Evolutionary conservation across 2,888 invertebrate species (phyloP).

Genomic region (Quadriops clusia): DNA sequence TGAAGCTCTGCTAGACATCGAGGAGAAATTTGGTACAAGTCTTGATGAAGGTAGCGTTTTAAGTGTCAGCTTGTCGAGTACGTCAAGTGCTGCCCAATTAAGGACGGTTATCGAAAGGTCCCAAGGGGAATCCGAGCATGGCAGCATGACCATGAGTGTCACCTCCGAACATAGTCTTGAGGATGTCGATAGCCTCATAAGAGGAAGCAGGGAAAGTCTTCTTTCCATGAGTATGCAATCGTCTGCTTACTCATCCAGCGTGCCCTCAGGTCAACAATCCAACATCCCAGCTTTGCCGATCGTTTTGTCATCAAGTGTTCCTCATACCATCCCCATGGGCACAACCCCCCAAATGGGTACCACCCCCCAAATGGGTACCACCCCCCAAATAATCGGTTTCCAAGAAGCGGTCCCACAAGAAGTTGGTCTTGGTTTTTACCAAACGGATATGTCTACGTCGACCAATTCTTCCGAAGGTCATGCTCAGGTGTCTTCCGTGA

Average conservation of each 20-base stretch:
- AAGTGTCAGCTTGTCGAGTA: conserved; percentile 46
- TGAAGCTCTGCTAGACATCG: conserved; percentile 35
- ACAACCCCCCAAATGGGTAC: too few relatives aligned
- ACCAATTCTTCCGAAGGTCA: conserved; percentile 26
- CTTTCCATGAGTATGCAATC: conserved; percentile 19
- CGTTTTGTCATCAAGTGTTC: too few relatives aligned
- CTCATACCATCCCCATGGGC: too few relatives aligned
- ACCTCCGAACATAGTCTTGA: conserved; percentile 38
- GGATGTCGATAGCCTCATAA: conserved; percentile 26
- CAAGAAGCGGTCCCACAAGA: too few relatives aligned
- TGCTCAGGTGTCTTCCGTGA: conserved; percentile 37
- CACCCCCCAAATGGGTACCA: too few relatives aligned
- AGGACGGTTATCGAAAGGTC: conserved; percentile 38
- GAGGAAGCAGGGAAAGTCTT: conserved; percentile 28
- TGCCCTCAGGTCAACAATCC: too few relatives aligned
- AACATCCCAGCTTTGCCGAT: too few relatives aligned
- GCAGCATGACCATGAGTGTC: conserved; percentile 36
- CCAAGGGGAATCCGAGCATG: conserved; percentile 36
- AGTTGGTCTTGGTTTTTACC: too few relatives aligned
- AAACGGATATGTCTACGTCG: conserved; percentile 35
- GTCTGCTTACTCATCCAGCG: too few relatives aligned
- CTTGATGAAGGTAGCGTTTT: conserved; percentile 47
- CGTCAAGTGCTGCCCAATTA: conserved; percentile 38
- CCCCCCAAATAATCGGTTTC: too few relatives aligned
- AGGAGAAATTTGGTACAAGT: conserved; percentile 44